Evolutionary conservation across 1,140 invertebrate species (phyloP).

Genomic region (Steinernema khuongi): DNA sequence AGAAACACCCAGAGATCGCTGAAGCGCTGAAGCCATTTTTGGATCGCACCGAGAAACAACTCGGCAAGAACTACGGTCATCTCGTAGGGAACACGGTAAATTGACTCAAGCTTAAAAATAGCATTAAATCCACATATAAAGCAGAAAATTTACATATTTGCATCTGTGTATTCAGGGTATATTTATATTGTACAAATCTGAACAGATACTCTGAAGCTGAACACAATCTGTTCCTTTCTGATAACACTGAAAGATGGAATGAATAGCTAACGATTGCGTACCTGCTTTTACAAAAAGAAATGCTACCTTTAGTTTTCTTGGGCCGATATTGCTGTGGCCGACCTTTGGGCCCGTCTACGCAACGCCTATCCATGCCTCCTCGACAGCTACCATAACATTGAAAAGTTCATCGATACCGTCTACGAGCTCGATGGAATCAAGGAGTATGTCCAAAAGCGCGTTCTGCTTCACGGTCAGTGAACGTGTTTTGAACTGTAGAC

Average conservation of each 20-base stretch:
- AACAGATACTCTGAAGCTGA: no score
- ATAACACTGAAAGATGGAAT: no score
- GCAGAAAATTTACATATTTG: no score
- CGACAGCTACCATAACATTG: neutral
- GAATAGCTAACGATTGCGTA: no score
- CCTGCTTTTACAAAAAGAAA: no score
- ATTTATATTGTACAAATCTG: no score
- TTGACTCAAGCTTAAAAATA: no score
- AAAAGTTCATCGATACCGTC: neutral
- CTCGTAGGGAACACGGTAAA: conserved; percentile 8
- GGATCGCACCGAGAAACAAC: neutral
- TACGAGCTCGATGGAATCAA: conserved; percentile 3
- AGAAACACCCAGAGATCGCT: neutral
- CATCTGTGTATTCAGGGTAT: no score
- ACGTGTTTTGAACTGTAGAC: no score
- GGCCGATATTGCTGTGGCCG: neutral
- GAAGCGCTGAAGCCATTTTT: neutral
- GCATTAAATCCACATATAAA: no score
- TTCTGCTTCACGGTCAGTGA: neutral
- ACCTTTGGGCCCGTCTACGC: neutral
- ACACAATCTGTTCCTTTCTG: no score
- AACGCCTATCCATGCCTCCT: conserved; percentile 8
- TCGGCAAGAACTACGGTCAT: conserved; percentile 1
- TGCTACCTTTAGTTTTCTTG: conserved; percentile 7
- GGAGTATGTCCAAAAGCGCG: neutral